phyloP scores from a whole-genome alignment of 2,888 invertebrate species.

The Agonopterix subpropinquella region DNA sequence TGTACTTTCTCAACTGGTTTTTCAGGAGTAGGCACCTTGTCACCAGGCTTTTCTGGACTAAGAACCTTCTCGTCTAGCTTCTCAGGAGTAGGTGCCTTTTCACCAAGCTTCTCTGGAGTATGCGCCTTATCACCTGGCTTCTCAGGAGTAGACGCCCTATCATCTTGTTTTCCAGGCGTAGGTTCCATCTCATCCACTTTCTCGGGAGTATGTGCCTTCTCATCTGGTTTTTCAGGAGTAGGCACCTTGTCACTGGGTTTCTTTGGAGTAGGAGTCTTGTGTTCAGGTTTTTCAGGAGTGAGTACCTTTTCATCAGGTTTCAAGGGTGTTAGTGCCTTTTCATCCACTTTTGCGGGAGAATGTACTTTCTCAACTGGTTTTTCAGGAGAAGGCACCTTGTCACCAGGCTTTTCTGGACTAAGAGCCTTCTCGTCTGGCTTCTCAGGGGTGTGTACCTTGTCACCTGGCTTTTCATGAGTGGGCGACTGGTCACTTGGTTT shows the following conservation, averaged over 20 bases:
- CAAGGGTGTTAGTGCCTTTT: constrained; percentile 11
- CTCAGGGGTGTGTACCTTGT: not conserved
- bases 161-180: not conserved
- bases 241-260: constrained; percentile 6
- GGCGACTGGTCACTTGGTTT: not conserved
- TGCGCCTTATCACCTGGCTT: not conserved
- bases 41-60: not conserved
- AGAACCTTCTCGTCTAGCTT: not conserved
- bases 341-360: constrained; percentile 1
- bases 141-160: not conserved
- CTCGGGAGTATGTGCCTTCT: not conserved
- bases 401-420: not conserved
- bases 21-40: not conserved
- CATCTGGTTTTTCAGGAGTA: constrained; percentile 8
- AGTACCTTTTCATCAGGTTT: constrained; percentile 7
- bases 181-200: not conserved
- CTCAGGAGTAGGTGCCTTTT: not conserved
- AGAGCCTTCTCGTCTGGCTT: not conserved
- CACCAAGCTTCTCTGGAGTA: not conserved
- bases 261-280: not conserved
- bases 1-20: not conserved
- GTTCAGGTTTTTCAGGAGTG: constrained; percentile 1
- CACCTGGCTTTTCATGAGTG: not conserved
- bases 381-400: constrained; percentile 2
- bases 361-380: not conserved